Percentiles rank a stretch among this genome's conserved stretches.
These are phyloP conservation scores for Hydractinia symbiolongicarpus DNA, from an alignment of 30 jellyfish, hydroid and myxozoan species.

Conservation along the genomic window DNA sequence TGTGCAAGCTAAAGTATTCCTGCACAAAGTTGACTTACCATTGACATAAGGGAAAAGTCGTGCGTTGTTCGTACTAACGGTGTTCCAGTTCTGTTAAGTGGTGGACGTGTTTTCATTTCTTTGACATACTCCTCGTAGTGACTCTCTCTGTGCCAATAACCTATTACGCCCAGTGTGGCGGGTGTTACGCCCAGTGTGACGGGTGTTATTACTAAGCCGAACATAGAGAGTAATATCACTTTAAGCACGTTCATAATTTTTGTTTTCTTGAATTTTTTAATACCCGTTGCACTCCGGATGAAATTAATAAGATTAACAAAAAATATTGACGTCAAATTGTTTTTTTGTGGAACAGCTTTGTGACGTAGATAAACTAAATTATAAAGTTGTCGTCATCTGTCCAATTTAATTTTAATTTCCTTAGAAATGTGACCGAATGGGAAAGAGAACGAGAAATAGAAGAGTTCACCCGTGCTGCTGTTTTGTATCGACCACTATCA, in stretches of 20 bases:
- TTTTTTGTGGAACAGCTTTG: too few species aligned
- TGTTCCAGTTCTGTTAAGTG: slow-evolving; percentile 3
- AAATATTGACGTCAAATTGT: too few species aligned
- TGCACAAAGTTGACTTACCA: slow-evolving; percentile 15
- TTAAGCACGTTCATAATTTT: too few species aligned
- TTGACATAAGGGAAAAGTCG: neutral
- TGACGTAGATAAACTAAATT: neutral
- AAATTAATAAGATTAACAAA: too few species aligned
- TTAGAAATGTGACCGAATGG: slow-evolving; percentile 88
- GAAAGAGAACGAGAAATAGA: slow-evolving; percentile 81
- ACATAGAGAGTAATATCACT: too few species aligned
- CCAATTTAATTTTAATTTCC: neutral
- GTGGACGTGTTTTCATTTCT: slow-evolving; percentile 5
- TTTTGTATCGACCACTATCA: slow-evolving; percentile 77
- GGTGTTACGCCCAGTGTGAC: neutral
- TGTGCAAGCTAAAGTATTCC: too few species aligned
- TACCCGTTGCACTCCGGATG: too few species aligned
- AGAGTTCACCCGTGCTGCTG: slow-evolving; percentile 74
- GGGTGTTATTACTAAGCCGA: too few species aligned
- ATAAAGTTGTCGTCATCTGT: slow-evolving; percentile 1
- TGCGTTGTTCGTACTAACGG: neutral
- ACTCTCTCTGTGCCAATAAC: neutral
- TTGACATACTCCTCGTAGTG: slow-evolving; percentile 1
- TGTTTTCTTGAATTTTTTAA: too few species aligned
- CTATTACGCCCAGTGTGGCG: neutral